These are phyloP conservation scores for Agriopis aurantiaria DNA, from an alignment of 2,888 invertebrate genomes.

Conservation along the genomic window DNA sequence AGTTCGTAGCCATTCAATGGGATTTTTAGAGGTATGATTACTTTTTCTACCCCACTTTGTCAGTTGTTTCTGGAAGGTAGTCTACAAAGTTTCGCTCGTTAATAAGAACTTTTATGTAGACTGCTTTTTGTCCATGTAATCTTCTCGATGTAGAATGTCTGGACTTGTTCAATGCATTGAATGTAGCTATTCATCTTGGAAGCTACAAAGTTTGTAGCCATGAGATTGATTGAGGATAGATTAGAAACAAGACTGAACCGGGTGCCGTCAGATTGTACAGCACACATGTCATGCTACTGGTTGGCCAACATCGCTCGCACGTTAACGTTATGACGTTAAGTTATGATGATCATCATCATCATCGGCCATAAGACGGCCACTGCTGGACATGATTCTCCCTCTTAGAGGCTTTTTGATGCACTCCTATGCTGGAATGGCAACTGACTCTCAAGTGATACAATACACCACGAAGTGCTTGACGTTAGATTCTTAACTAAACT, in stretches of 20 bases:
- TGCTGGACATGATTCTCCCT: no score
- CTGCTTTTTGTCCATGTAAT: conserved; percentile 5
- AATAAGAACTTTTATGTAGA: conserved; percentile 6
- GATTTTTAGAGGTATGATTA: conserved; percentile 17
- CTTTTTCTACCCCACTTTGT: conserved; percentile 7
- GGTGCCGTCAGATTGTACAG: no score
- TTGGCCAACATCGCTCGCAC: no score
- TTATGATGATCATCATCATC: no score
- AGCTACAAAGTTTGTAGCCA: conserved; percentile 5
- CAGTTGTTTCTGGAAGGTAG: conserved; percentile 1
- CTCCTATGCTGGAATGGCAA: no score
- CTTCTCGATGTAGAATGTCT: conserved; percentile 3
- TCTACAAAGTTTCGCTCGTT: conserved; percentile 16
- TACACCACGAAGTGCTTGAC: no score
- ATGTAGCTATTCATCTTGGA: conserved; percentile 11
- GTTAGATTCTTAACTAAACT: no score
- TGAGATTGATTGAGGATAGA: background rate
- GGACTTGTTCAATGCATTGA: conserved; percentile 3
- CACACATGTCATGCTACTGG: no score
- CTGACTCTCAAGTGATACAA: no score
- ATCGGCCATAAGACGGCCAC: no score
- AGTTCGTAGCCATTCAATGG: conserved; percentile 21
- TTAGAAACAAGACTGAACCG: background rate
- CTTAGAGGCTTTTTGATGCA: no score
- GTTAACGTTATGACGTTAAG: no score